Conservation (phyloP, 2,888 invertebrate species). For the Cenopis cana region DNA sequence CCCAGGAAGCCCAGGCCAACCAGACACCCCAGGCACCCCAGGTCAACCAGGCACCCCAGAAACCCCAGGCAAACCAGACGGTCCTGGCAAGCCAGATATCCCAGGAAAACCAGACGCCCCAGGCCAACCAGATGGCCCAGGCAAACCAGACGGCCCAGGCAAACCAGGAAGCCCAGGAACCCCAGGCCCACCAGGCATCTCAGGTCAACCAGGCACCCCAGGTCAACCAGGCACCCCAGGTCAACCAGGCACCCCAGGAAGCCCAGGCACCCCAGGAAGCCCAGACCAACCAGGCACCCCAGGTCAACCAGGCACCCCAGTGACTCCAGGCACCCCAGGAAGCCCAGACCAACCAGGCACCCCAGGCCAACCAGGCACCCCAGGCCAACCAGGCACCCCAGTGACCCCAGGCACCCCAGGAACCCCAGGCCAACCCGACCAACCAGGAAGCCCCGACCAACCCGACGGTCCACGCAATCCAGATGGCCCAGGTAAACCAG, state of each 20-base stretch:
- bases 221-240: background rate
- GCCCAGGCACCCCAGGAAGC: background rate
- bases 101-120: background rate
- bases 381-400: slow-evolving; percentile 7
- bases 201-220: background rate
- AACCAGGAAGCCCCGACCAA: background rate
- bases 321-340: background rate
- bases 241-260: background rate
- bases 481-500: background rate
- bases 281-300: background rate
- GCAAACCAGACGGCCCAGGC: background rate
- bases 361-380: slow-evolving; percentile 6
- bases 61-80: too few species aligned
- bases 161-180: background rate
- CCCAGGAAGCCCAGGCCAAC: too few species aligned
- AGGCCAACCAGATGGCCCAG: background rate
- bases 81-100: background rate
- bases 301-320: background rate
- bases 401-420: background rate
- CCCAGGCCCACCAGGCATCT: too few species aligned
- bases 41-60: too few species aligned
- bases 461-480: background rate
- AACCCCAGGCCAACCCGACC: background rate
- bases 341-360: slow-evolving; percentile 5
- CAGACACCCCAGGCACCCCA: too few species aligned